phyloP scores from a whole-genome alignment of 1,140 invertebrate genomes.

The Lepidurus couesii region DNA sequence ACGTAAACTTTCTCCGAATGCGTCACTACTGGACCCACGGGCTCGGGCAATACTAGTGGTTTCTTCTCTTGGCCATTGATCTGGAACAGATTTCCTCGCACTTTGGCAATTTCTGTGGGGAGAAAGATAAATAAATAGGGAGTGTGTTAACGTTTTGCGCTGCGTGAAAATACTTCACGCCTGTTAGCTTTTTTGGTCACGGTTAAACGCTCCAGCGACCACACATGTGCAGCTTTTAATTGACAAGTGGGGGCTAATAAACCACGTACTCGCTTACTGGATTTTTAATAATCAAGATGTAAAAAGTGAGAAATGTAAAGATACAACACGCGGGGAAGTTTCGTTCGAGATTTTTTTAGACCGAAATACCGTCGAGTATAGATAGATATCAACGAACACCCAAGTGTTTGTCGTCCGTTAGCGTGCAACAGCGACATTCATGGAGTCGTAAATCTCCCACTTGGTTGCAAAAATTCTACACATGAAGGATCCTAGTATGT shows the following conservation, averaged over 20 bases:
- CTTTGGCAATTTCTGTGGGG: slow-evolving; percentile 96
- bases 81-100: slow-evolving; percentile 94
- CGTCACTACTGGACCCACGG: slow-evolving; percentile 81
- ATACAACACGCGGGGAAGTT: not conserved
- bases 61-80: slow-evolving; percentile 94
- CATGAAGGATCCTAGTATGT: not conserved
- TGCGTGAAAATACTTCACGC: not conserved
- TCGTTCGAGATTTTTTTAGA: not conserved
- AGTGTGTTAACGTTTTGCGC: slow-evolving; percentile 35
- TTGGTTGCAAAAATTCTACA: slow-evolving; percentile 22
- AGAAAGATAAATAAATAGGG: slow-evolving; percentile 41
- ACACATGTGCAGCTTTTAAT: not conserved
- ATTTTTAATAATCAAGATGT: not conserved
- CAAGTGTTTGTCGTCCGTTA: not conserved
- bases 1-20: slow-evolving; percentile 99
- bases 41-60: slow-evolving; percentile 84
- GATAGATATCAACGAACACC: not conserved
- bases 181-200: not conserved
- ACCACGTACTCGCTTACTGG: not conserved
- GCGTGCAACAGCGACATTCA: not conserved
- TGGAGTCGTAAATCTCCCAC: slow-evolving; percentile 11
- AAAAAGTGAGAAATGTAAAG: not conserved
- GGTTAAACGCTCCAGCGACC: slow-evolving; percentile 5
- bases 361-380: not conserved
- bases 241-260: not conserved